Conservation (phyloP, 30 jellyfish, hydroid and myxozoan species). For the Calvadosia cruxmelitensis region DNA sequence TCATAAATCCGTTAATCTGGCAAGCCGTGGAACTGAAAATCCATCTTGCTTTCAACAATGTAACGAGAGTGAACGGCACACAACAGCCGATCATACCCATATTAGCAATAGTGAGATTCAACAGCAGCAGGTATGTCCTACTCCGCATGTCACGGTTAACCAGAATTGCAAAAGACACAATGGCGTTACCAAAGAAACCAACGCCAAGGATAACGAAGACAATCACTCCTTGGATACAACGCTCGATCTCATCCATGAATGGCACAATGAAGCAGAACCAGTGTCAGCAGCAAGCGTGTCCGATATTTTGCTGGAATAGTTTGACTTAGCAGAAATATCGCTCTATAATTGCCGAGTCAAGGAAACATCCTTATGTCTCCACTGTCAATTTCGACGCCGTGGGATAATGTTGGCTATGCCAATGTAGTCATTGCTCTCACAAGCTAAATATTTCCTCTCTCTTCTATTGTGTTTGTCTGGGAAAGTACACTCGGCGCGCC, state of each 20-base stretch:
- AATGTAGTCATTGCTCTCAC: no score
- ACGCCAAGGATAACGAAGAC: slow-evolving; percentile 10
- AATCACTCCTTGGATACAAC: slow-evolving; percentile 18
- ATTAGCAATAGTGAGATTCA: slow-evolving; percentile 39
- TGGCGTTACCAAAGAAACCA: slow-evolving; percentile 32
- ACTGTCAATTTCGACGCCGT: no score
- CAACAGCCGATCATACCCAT: slow-evolving; percentile 38
- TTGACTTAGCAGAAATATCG: no score
- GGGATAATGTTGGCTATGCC: no score
- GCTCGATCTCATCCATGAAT: slow-evolving; percentile 5
- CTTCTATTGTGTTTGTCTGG: no score
- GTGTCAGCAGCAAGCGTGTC: no score
- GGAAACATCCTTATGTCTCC: no score
- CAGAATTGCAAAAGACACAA: slow-evolving; percentile 11
- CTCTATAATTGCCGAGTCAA: no score
- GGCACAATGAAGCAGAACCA: no score
- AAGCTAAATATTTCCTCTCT: no score
- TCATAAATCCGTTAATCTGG: slow-evolving; percentile 39
- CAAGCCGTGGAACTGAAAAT: slow-evolving; percentile 32
- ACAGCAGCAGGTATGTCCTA: slow-evolving; percentile 33
- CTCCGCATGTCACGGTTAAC: slow-evolving; percentile 48
- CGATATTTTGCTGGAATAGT: no score
- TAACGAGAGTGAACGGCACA: slow-evolving; percentile 51
- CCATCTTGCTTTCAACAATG: slow-evolving; percentile 38
- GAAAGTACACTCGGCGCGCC: no score